Evolutionary conservation across 2,113 vertebrate genomes (phyloP).

Genomic region (Hylia prasina): DNA sequence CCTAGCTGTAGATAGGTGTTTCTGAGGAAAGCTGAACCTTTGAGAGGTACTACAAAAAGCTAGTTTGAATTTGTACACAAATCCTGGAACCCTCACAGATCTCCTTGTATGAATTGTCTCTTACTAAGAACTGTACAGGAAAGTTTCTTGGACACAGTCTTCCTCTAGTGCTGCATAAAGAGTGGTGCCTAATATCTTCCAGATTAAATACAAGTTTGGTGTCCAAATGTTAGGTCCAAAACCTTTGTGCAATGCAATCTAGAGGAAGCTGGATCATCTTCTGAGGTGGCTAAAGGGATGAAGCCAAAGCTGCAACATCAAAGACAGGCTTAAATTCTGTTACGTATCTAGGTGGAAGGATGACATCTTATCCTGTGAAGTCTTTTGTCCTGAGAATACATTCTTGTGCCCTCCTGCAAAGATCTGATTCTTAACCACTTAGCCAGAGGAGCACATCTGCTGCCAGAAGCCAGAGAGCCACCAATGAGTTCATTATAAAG

Average conservation of each 20-base stretch:
- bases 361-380: neutral
- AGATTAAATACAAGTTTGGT: conserved; percentile 29
- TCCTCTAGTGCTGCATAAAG: neutral
- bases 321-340: neutral
- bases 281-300: neutral
- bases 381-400: neutral
- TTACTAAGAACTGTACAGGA: neutral
- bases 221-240: conserved; percentile 19
- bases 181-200: conserved; percentile 11
- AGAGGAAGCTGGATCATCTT: conserved; percentile 20
- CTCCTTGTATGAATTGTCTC: neutral
- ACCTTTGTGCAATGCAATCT: neutral
- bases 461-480: neutral
- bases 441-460: neutral
- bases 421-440: neutral
- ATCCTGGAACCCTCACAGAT: neutral
- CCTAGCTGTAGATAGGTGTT: neutral
- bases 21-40: neutral
- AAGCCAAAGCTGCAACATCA: conserved; percentile 33
- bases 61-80: neutral
- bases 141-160: neutral
- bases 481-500: neutral
- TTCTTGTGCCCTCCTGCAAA: neutral
- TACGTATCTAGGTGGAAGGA: neutral
- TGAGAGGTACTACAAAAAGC: neutral